Percentiles rank a stretch among this genome's conserved stretches.
Conservation (phyloP, 1,140 invertebrate species). For the Neodiprion virginianus region DNA sequence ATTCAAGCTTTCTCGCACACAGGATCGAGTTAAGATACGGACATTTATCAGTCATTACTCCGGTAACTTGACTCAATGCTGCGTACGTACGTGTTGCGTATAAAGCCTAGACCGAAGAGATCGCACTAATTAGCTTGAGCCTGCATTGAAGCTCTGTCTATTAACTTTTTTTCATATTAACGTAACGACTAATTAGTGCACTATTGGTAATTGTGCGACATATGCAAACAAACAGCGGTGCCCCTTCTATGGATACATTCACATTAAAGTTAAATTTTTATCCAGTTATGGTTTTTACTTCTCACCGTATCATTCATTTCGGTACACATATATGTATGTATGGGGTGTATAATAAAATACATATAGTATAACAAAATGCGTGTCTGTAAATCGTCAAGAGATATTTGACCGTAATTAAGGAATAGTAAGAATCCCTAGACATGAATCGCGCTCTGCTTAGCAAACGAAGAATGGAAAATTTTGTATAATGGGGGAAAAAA, state of each 20-base stretch:
- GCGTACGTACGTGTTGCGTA: background rate
- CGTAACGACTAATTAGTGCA: background rate
- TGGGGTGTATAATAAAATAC: too few species aligned
- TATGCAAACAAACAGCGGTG: slow-evolving; percentile 33
- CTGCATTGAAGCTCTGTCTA: background rate
- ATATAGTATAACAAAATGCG: too few species aligned
- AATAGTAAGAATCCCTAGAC: too few species aligned
- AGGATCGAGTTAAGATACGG: background rate
- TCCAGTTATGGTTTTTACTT: background rate
- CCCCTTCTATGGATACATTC: background rate
- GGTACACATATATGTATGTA: background rate
- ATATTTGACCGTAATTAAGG: too few species aligned
- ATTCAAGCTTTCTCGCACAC: background rate
- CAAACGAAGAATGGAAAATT: too few species aligned
- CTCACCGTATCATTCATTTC: background rate
- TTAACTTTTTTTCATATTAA: background rate
- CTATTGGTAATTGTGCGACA: slow-evolving; percentile 25
- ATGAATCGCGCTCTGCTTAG: too few species aligned
- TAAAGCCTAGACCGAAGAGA: background rate
- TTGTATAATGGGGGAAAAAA: too few species aligned
- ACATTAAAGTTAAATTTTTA: background rate
- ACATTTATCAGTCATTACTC: too few species aligned
- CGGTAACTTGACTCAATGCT: background rate
- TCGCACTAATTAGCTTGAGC: background rate
- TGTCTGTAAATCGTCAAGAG: too few species aligned